A percentile compares a stretch with the other conserved stretches of the same genome.
phyloP scores from a whole-genome alignment of 2,797 vertebrate species.

The Harpagifer antarcticus region DNA sequence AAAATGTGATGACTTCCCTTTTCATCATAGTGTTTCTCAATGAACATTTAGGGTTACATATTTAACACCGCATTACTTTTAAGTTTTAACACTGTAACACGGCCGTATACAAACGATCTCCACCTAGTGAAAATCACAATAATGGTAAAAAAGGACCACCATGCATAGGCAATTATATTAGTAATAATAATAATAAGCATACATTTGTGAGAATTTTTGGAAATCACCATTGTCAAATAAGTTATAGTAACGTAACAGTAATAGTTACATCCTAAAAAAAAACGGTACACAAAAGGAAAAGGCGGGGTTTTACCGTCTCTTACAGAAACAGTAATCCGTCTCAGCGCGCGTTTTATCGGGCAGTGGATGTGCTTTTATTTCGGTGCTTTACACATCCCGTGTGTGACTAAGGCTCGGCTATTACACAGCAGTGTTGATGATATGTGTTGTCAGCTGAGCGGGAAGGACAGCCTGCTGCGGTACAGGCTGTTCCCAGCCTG shows the following conservation, averaged over 20 bases:
- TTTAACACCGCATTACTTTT: conserved; percentile 1
- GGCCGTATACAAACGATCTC: conserved; percentile 10
- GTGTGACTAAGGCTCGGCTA: conserved; percentile 10
- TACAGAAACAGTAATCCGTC: conserved; percentile 49
- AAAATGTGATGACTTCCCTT: too few species aligned
- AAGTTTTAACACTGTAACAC: conserved; percentile 12
- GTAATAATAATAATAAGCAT: not conserved
- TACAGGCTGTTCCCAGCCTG: conserved; percentile 83
- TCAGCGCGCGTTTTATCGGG: conserved; percentile 52
- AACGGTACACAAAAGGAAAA: conserved; percentile 1
- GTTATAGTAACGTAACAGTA: conserved; percentile 9
- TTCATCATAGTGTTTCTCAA: not conserved
- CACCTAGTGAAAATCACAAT: conserved; percentile 10
- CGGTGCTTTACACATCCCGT: conserved; percentile 41
- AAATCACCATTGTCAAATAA: conserved; percentile 42
- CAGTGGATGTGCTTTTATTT: conserved; percentile 45
- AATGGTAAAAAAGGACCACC: not conserved
- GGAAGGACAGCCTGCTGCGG: conserved; percentile 76
- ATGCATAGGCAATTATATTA: too few species aligned
- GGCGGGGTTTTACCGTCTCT: conserved; percentile 34
- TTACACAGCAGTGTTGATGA: conserved; percentile 49
- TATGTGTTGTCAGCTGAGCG: conserved; percentile 70
- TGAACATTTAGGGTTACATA: not conserved
- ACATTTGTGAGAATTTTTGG: not conserved
- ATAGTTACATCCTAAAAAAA: conserved; percentile 1